Evolutionary conservation across 2,797 vertebrate species (phyloP), one percentile per base, ranked within the genome.

Genomic region (Novumbra hubbsi): DNA sequence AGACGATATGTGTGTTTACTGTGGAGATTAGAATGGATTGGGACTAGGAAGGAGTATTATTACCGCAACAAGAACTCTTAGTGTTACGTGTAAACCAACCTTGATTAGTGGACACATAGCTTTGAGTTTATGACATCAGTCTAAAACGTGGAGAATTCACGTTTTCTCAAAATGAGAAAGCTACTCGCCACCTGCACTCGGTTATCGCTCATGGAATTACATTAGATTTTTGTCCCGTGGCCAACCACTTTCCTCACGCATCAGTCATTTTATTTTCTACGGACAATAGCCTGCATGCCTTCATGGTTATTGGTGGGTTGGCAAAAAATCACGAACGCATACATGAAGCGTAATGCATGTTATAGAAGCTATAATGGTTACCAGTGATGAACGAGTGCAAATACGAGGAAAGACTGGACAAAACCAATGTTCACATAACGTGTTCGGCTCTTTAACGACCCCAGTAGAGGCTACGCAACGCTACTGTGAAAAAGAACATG

Each of bases 111-210:
- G 55, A n/a, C 55, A 57, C 55, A 24, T n/a, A 57, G 24, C n/a
- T n/a, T 24, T 60, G 55, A 27, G 21, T 24, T 21, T 24, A 60
- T 27, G 55, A 60, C 21, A 21, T 45, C 41, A 45, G 41, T 12
- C 3, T 24, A 27, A n/a, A 60, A 3, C 7, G 3, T 24, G n/a
- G 21, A 4, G 21, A 60, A 24, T 60, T 60, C 55, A 60, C 9
- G 24, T 60, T 2, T 0, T 60, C n/a, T 55, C 52, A 55, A 19
- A 55, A 19, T 55, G n/a, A 55, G 52, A 55, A 55, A 11, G 52
- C 52, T 55, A 55, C 52, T 55, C 55, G 55, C 55, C 55, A 60
- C 55, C 9, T 60, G 55, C 55, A 60, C 21, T 60, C 21, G 55
- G 21, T 60, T 27, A 60, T 24, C 55, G 21, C 55, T 57, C 55